These are phyloP conservation scores for Drosophila paranaensis DNA, from an alignment of 2,888 invertebrate species.

Conservation along the genomic window DNA sequence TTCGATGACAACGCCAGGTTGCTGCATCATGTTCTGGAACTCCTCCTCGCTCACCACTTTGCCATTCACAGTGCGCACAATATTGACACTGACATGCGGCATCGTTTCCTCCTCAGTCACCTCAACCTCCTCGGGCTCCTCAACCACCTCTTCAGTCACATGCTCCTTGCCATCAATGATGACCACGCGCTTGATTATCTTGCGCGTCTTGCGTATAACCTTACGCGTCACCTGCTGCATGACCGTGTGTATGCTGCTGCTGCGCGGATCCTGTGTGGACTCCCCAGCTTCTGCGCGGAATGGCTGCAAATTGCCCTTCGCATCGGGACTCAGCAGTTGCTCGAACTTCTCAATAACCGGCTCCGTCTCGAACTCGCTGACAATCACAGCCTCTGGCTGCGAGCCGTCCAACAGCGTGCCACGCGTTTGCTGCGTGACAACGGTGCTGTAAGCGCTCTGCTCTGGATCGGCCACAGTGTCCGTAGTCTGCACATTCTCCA, in stretches of 20 bases:
- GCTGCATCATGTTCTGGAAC: constrained; percentile 79
- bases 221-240: constrained; percentile 93
- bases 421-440: constrained; percentile 72
- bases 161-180: constrained; percentile 94
- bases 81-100: constrained; percentile 85
- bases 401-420: constrained; percentile 77
- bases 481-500: constrained; percentile 86
- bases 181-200: constrained; percentile 91
- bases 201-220: constrained; percentile 90
- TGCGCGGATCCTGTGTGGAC: constrained; percentile 43
- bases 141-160: constrained; percentile 92
- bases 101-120: constrained; percentile 81
- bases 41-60: constrained; percentile 84
- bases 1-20: constrained; percentile 82
- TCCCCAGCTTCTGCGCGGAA: constrained; percentile 78
- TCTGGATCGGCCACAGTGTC: constrained; percentile 86
- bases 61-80: constrained; percentile 86
- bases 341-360: constrained; percentile 83
- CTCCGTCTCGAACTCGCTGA: constrained; percentile 81
- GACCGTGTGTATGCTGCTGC: constrained; percentile 89
- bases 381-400: constrained; percentile 70
- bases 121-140: constrained; percentile 90
- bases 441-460: constrained; percentile 86
- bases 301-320: constrained; percentile 82
- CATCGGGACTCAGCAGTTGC: constrained; percentile 55